Conservation (phyloP, 2,888 invertebrate species). For the Spilarctia lutea region DNA sequence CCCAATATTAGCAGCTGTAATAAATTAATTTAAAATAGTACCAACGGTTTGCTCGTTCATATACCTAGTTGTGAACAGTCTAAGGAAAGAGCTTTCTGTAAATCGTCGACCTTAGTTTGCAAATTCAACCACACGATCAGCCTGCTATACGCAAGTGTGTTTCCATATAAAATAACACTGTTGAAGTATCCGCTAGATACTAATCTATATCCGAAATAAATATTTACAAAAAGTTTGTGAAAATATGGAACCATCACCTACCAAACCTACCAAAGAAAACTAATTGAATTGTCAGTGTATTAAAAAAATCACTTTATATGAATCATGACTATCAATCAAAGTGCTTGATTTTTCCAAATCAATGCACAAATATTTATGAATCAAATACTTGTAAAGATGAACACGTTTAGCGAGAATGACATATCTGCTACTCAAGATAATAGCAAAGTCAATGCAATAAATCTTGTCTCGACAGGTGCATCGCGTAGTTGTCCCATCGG, state of each 20-base stretch:
- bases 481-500: conserved; percentile 90
- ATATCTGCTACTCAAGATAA: neutral
- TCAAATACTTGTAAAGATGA: neutral
- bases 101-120: too few species aligned
- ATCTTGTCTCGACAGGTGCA: conserved; percentile 83
- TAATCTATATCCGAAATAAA: too few species aligned
- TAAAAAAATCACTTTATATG: neutral
- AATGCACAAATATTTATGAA: neutral
- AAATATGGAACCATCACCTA: neutral
- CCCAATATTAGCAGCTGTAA: neutral
- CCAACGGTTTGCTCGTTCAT: too few species aligned
- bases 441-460: neutral
- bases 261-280: neutral
- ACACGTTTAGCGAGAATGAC: neutral
- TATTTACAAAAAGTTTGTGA: too few species aligned
- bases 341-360: neutral
- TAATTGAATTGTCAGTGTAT: neutral
- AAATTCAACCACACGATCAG: too few species aligned
- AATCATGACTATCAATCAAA: neutral
- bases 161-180: neutral
- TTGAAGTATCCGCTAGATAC: neutral
- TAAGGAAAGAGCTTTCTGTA: too few species aligned
- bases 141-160: too few species aligned
- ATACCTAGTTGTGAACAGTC: too few species aligned
- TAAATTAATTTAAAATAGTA: neutral